Evolutionary conservation across 2,113 vertebrate genomes (phyloP), one percentile per base, ranked within the genome.

Genomic region (Dissostichus mawsoni): DNA sequence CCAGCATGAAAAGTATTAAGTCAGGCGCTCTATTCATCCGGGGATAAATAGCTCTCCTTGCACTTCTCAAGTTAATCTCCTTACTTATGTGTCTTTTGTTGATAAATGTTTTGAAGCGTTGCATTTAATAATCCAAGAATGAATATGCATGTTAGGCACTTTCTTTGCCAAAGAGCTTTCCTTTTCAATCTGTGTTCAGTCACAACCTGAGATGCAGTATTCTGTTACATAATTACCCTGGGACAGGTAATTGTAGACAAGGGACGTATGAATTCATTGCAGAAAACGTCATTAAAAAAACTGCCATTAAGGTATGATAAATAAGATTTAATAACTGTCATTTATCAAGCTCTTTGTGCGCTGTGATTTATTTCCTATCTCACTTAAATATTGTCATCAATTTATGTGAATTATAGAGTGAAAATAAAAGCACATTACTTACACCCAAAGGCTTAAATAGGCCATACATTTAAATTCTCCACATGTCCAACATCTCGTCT

Each of bases 1-100:
- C 86, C 86, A 83, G 77, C 85, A 82, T 88, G 92, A 90, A 90
- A 85, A 29, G 78, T 73, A 88, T 81, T 85, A 76, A 87, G 68
- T 61, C 53, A 74, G 72, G 69, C 59, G 11, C 74, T 86, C 75
- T 74, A 81, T 84, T 89, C 79, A 84, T 90, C 81, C 33, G 33
- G 62, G 68, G 74, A 91, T 79, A 83, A 89, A 80, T 79, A 81
- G 81, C 66, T 79, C 68, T 75, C 63, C 70, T 47, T 75, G 50
- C 82, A 67, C 72, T 67, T 80, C 80, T 68, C 29, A 3, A 69
- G 52, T 86, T 83, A 74, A 90, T 90, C 56, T 87, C 69, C 84
- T 83, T 78, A 80, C 88, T 86, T 87, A 69, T 83, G 56, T 81
- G 69, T 87, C 80, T 82, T 79, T 81, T 89, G 78, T 85, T 89